These are phyloP conservation scores for Punctoribates punctum DNA, from an alignment of 2,888 invertebrate genomes.

Conservation along the genomic window DNA sequence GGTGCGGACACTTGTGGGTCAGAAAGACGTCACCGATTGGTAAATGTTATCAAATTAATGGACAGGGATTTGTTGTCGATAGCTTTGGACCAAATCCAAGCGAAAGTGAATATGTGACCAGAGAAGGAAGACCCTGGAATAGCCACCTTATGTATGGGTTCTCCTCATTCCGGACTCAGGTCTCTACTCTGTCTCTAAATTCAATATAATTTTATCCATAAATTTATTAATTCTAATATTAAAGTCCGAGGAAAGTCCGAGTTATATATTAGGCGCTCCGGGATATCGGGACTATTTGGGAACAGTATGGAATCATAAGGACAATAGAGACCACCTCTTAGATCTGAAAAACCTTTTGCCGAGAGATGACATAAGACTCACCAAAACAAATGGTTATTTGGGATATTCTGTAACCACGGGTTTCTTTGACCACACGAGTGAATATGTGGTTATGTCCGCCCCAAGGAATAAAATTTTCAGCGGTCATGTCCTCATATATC, in stretches of 20 bases:
- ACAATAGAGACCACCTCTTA: background rate
- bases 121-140: too few species aligned
- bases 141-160: constrained; percentile 12
- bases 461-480: background rate
- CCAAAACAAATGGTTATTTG: too few species aligned
- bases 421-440: background rate
- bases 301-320: background rate
- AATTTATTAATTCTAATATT: too few species aligned
- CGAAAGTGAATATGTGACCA: too few species aligned
- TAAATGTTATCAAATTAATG: background rate
- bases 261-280: background rate
- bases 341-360: too few species aligned
- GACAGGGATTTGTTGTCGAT: background rate
- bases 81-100: too few species aligned
- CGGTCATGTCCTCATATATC: background rate
- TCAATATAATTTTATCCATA: too few species aligned
- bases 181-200: too few species aligned
- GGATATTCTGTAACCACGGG: constrained; percentile 8
- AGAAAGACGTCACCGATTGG: background rate
- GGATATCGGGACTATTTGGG: background rate
- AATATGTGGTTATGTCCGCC: background rate
- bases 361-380: too few species aligned
- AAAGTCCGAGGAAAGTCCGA: too few species aligned
- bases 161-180: background rate
- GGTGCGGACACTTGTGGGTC: background rate